Base-by-base conservation (phyloP, 2,888 invertebrate genomes). In the Drosophila meridionalis region DNA sequence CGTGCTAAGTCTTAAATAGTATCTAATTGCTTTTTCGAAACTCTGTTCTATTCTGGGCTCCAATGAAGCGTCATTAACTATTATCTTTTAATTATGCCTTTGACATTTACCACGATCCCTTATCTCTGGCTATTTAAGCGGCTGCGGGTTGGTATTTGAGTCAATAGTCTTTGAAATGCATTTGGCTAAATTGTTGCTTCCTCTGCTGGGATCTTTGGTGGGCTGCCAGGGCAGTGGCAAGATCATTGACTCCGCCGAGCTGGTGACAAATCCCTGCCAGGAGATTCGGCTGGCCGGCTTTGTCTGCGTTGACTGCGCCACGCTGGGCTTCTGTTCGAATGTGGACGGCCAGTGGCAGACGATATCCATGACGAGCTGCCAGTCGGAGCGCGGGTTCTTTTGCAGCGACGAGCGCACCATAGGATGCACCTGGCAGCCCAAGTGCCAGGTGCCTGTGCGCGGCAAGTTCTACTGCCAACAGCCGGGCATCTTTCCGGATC, bases 401-500 rank as follows among this genome's bases (percentile, higher is more conserved):
- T 91, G 91, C 80, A 90, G 60, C 58, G 89, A 91, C 42, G 88
- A 89, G 68, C 76, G 64, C 0, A 71, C 72, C 26, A 62, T 63
- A 4, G 89, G 89, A 0, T 90, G 90, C 72, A 88, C 84, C 8
- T 87, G 82, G 75, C 87, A 89, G 59, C 61, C 80, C 5, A 32
- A 73, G 8, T 87, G 87, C 14, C 38, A n/a, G 2, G 87, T 87
- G 40, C 89, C 87, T 1, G 80, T 80, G 30, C 78, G 83, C 9
- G 90, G 89, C 11, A 83, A 83, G 32, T 91, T 91, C 62, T 80
- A 80, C 59, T 91, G 91, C 56, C 92, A 90, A 64, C 80, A 77
- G 47, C 57, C 77, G 0, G 92, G 92, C 4, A 60, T 80, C 0
- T 92, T 83, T 61, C 92, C 92, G 1, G 91, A 92, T 90, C 92